A percentile compares a stretch with the other conserved stretches of the same genome.
phyloP scores from a whole-genome alignment of 2,888 invertebrate genomes.

The Dolichomitus sp. region DNA sequence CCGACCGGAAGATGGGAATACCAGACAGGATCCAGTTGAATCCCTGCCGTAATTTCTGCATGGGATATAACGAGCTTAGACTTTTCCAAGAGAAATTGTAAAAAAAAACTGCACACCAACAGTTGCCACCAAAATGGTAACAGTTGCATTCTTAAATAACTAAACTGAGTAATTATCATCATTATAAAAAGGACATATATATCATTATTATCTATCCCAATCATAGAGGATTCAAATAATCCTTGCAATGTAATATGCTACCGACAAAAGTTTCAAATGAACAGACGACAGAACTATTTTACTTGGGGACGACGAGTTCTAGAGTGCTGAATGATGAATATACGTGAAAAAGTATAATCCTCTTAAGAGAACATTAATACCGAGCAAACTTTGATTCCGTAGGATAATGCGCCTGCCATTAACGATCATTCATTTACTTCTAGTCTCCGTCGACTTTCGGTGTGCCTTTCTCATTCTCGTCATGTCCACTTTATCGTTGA shows the following conservation, averaged over 20 bases:
- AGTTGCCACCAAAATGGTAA: too few relatives aligned
- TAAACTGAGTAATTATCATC: too few relatives aligned
- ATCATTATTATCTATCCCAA: neutral
- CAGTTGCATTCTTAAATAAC: too few relatives aligned
- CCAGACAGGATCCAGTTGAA: too few relatives aligned
- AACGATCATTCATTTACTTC: neutral
- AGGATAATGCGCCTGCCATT: neutral
- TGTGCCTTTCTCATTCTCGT: conserved; percentile 23
- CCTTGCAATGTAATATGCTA: neutral
- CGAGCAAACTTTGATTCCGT: neutral
- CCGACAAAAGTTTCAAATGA: neutral
- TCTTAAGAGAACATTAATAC: neutral
- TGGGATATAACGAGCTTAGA: too few relatives aligned
- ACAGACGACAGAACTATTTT: neutral
- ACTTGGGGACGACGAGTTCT: neutral
- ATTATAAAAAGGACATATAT: too few relatives aligned
- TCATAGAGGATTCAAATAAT: neutral
- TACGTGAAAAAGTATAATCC: neutral
- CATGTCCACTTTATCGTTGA: conserved; percentile 49
- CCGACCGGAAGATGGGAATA: too few relatives aligned
- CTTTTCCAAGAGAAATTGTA: too few relatives aligned
- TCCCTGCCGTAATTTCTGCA: too few relatives aligned
- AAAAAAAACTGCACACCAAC: too few relatives aligned
- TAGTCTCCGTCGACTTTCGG: conserved; percentile 7
- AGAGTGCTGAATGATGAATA: neutral